Evolutionary conservation across 2,888 invertebrate genomes (phyloP).

Genomic region (Sinhomidia bicolor): DNA sequence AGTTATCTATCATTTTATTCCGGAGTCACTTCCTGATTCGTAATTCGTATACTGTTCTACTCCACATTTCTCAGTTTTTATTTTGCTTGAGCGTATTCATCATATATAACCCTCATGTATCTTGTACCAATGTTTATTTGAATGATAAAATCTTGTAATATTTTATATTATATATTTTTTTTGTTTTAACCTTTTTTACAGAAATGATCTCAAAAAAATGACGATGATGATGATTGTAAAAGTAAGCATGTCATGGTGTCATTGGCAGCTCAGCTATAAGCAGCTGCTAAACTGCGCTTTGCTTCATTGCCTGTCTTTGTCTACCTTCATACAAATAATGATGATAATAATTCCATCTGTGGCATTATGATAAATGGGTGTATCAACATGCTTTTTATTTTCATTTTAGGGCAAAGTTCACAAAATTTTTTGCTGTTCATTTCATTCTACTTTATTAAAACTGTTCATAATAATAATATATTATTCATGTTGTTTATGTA

Average conservation of each 20-base stretch:
- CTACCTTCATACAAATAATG: background rate
- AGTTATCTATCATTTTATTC: no score
- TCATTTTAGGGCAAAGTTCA: slow-evolving; percentile 49
- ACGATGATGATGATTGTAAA: no score
- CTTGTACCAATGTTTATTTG: no score
- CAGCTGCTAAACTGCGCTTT: background rate
- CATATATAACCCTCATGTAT: no score
- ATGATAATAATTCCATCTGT: background rate
- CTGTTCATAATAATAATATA: background rate
- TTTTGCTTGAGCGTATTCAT: no score
- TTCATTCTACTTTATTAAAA: background rate
- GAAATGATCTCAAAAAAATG: no score
- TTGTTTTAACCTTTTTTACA: no score
- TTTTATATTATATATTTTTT: no score
- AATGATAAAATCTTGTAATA: no score
- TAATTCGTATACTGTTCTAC: no score
- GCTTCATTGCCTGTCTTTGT: background rate
- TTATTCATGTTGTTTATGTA: background rate
- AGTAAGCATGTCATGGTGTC: slow-evolving; percentile 59
- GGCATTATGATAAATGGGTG: slow-evolving; percentile 6
- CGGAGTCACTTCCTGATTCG: no score
- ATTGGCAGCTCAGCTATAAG: slow-evolving; percentile 60
- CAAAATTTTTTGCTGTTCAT: slow-evolving; percentile 18
- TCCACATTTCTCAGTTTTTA: no score
- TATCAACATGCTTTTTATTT: slow-evolving; percentile 13